Evolutionary conservation across 2,113 vertebrate species (phyloP).

Genomic region (Oncorhynchus gorbuscha): DNA sequence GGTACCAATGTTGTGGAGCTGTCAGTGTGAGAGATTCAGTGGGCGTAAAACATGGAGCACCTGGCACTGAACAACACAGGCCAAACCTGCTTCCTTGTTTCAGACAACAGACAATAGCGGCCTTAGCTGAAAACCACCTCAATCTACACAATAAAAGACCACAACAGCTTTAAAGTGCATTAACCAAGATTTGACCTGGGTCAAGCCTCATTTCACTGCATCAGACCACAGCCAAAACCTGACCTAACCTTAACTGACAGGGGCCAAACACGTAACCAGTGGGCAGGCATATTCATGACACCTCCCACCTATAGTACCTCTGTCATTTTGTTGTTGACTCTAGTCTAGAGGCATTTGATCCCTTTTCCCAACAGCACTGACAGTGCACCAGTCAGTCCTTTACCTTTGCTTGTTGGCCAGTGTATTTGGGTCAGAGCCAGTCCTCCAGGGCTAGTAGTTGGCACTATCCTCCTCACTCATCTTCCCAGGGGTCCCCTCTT

Average conservation of each 20-base stretch:
- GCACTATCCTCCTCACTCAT: constrained; percentile 28
- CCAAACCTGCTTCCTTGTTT: constrained; percentile 8
- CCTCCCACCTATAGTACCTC: not conserved
- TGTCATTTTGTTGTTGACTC: constrained; percentile 2
- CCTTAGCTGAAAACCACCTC: constrained; percentile 7
- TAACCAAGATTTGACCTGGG: constrained; percentile 31
- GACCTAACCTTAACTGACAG: constrained; percentile 47
- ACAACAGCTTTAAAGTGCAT: too few relatives aligned
- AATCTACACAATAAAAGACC: not conserved
- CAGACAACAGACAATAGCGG: not conserved
- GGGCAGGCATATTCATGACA: constrained; percentile 28
- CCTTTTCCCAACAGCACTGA: not conserved
- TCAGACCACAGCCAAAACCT: constrained; percentile 14
- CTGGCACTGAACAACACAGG: constrained; percentile 44
- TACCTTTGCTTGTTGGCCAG: not conserved
- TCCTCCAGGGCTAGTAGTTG: constrained; percentile 23
- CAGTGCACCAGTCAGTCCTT: constrained; percentile 6
- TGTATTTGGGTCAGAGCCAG: constrained; percentile 29
- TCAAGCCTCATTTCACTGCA: constrained; percentile 40
- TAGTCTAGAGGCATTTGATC: not conserved
- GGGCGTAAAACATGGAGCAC: constrained; percentile 56
- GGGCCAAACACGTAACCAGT: too few relatives aligned
- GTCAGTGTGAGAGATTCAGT: constrained; percentile 37
- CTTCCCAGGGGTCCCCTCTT: constrained; percentile 15
- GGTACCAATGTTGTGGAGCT: constrained; percentile 14